phyloP scores from a whole-genome alignment of 2,113 vertebrate species.

The Dunckerocampus dactyliophorus region DNA sequence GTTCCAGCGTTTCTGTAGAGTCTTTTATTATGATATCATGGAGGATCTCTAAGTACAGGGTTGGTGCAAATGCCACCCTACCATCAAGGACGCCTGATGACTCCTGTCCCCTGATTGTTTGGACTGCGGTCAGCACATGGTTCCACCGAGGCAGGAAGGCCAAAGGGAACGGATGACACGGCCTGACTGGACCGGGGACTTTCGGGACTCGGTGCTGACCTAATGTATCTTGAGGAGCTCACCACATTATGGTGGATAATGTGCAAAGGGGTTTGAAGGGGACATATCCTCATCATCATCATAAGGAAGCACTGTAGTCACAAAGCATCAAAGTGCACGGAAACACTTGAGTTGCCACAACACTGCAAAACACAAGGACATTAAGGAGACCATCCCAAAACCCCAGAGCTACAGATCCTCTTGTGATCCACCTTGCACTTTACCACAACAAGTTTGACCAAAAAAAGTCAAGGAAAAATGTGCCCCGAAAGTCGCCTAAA shows the following conservation, averaged over 20 bases:
- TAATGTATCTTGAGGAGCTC: constrained; percentile 13
- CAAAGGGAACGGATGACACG: constrained; percentile 34
- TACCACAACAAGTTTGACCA: constrained; percentile 10
- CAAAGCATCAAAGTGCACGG: constrained; percentile 5
- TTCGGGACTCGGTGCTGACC: constrained; percentile 21
- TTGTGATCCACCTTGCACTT: constrained; percentile 20
- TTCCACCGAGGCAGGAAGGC: constrained; percentile 36
- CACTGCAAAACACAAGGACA: constrained; percentile 28
- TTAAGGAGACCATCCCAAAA: constrained; percentile 15
- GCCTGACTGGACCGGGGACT: constrained; percentile 36
- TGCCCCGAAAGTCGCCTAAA: constrained; percentile 26
- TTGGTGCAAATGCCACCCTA: constrained; percentile 54
- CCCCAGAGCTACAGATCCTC: constrained; percentile 25
- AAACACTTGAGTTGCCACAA: constrained; percentile 34
- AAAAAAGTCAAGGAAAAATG: constrained; percentile 1
- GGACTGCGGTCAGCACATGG: constrained; percentile 38
- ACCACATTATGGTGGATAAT: constrained; percentile 36
- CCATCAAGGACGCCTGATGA: constrained; percentile 53
- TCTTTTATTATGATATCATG: constrained; percentile 68
- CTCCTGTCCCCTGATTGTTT: constrained; percentile 56
- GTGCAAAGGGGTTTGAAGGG: constrained; percentile 24
- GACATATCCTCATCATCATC: constrained; percentile 20
- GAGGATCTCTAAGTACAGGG: constrained; percentile 68
- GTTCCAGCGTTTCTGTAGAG: constrained; percentile 45
- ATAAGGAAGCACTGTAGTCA: constrained; percentile 15